These are phyloP conservation scores for Myrmophylax atrothorax DNA, from an alignment of 2,113 vertebrate species.

Conservation along the genomic window DNA sequence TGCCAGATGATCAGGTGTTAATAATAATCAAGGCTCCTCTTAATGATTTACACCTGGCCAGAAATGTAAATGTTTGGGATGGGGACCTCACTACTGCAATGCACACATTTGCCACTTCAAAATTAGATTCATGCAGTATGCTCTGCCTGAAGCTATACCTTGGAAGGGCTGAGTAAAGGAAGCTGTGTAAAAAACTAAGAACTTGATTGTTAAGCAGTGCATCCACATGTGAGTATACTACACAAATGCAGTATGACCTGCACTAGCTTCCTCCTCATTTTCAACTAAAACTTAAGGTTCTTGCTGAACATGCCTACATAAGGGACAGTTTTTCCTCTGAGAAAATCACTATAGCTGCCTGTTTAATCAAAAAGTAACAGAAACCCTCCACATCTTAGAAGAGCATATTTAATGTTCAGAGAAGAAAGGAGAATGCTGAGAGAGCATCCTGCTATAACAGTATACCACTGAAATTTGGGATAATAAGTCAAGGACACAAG, in stretches of 20 bases:
- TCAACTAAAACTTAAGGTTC: neutral
- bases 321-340: neutral
- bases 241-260: neutral
- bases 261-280: neutral
- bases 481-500: neutral
- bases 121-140: conserved; percentile 7
- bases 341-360: neutral
- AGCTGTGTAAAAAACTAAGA: conserved; percentile 18
- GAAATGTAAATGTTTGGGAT: conserved; percentile 22
- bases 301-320: neutral
- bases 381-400: neutral
- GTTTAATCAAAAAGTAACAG: neutral
- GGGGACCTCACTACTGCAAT: conserved; percentile 4
- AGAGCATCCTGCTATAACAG: neutral
- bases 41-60: conserved; percentile 60
- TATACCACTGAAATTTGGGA: neutral
- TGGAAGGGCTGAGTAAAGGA: conserved; percentile 15
- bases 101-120: conserved; percentile 27
- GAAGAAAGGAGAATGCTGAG: neutral
- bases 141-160: conserved; percentile 27
- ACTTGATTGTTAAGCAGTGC: neutral
- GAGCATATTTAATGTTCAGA: neutral
- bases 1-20: conserved; percentile 54
- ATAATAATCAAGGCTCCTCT: conserved; percentile 16
- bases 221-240: conserved; percentile 10